Base-by-base conservation (phyloP, 2,113 vertebrate species). In the Siniperca knerii region DNA sequence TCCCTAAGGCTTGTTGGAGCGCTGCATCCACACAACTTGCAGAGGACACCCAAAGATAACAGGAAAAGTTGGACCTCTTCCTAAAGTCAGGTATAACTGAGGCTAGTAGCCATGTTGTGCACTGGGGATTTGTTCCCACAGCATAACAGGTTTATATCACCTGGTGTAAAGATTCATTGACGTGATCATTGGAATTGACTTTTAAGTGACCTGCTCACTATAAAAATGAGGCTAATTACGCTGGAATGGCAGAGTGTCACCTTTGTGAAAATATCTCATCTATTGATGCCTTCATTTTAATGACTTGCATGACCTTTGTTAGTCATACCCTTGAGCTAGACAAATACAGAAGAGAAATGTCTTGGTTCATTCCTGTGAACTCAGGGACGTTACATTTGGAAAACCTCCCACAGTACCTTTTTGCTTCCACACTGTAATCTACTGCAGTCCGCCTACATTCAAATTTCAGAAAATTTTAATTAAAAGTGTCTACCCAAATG, bases 11-110 rank as follows among this genome's bases (percentile, higher is more conserved):
- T 94, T 94, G 93, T 92, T 93, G 91, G 86, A 93, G 84, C 72
- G 84, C 85, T 84, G 87, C 91, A 92, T 92, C 83, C 90, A 89
- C 90, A 91, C 81, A 90, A 84, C 89, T 89, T 73, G 77, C 93
- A 94, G 92, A 95, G 92, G 94, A 95, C 93, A 87, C 79, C 68
- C 87, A 91, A 92, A 92, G 93, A 94, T 95, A 94, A 94, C 87
- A 90, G 88, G 72, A 80, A 81, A 88, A 87, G 91, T 87, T 94
- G 91, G 90, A 94, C 78, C 85, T 71, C 86, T 60, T 95, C 91
- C 91, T 91, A 83, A 93, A 92, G 87, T 80, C 67, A 85, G 80
- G 83, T 61, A 70, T 91, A 74, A 83, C 73, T 0, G 70, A 74
- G 50, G 65, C 79, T 64, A 35, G 29, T 29, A 29, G 55, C 35